Base-by-base conservation (phyloP, 2,113 vertebrate genomes). In the Condylura cristata region DNA sequence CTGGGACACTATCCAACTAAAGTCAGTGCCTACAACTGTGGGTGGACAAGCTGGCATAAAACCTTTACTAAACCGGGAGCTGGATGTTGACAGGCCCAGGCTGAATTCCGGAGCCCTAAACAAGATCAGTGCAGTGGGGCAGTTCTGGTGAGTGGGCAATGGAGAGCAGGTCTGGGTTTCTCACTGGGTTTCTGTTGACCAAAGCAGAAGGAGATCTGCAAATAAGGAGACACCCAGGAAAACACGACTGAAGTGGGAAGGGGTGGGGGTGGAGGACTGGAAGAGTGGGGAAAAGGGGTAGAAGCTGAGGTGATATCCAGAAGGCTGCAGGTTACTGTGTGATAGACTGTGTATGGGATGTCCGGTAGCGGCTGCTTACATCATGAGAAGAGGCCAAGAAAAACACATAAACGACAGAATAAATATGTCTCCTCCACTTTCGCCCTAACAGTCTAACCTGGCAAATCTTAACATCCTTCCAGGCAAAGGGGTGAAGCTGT, bases 331-430 rank as follows among this genome's bases (percentile, higher is more conserved):
- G n/a, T n/a, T n/a, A n/a, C n/a, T n/a, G n/a, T n/a, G 22, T 22
- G 24, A 24, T 34, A 5, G 18, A 28, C 18, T 48, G 7, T 48
- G 46, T 6, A n/a, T n/a, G n/a, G n/a, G n/a, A n/a, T n/a, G n/a
- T n/a, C n/a, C n/a, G n/a, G 60, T 1, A 28, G 10, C 10, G 1
- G 0, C 17, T 65, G 11, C 9, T 26, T 39, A 9, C 2, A 63
- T 8, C 3, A 39, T 16, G 26, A 28, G 4, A 56, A n/a, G 8
- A 41, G 56, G 17, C 8, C 34, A 41, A 39, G n/a, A 28, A 65
- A 79, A 66, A 4, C 14, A 72, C 6, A 16, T 2, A 61, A 34
- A 17, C 30, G 70, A 4, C 2, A 16, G 28, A 41, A 18, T 5
- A 44, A 18, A 37, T 3, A 16, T n/a, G 13, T 70, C 41, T 75